Evolutionary conservation across 2,888 invertebrate genomes (phyloP), one percentile per base, ranked within the genome.

Genomic region (Coenonympha glycerion): DNA sequence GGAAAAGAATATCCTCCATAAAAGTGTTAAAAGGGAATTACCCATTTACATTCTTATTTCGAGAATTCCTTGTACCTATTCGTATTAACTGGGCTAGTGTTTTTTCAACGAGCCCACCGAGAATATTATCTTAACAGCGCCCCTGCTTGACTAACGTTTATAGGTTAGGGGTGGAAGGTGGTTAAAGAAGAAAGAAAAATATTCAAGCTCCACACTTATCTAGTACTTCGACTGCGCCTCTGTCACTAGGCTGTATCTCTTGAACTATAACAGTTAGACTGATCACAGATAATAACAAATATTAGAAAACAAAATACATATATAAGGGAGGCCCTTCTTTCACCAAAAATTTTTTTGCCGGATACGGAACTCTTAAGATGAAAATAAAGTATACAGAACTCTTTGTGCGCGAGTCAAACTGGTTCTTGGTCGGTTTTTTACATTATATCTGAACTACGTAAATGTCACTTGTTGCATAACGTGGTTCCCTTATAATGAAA

Each of bases 61-160:
- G 47, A 30, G 53, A 47, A 56, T 53, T 53, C 50, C 47, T 54
- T 55, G n/a, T n/a, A n/a, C n/a, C n/a, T n/a, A n/a, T n/a, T n/a
- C n/a, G 49, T 55, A 51, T 55, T 53, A 49, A 64, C 64, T 65
- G 49, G 53, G 66, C 66, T 73, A 73, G 72, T 76, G 72, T 78
- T 78, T 80, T 79, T 79, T 71, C 60, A 73, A 73, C 70, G 67
- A 64, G 67, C 71, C 69, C 66, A 47, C 19, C 63, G 65, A 60
- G 71, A 72, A 76, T 77, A 78, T 78, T 79, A 80, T 79, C 78
- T 76, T 76, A 71, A 69, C 70, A 68, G 64, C 62, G 68, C 65
- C 71, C 65, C 70, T 66, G 68, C 65, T 74, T 79, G 80, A 81
- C 79, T 75, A 82, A 82, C 79, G 80, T 69, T 79, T 80, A 79